phyloP scores from a whole-genome alignment of 2,113 vertebrate species.

The Pachypanchax playfairii region DNA sequence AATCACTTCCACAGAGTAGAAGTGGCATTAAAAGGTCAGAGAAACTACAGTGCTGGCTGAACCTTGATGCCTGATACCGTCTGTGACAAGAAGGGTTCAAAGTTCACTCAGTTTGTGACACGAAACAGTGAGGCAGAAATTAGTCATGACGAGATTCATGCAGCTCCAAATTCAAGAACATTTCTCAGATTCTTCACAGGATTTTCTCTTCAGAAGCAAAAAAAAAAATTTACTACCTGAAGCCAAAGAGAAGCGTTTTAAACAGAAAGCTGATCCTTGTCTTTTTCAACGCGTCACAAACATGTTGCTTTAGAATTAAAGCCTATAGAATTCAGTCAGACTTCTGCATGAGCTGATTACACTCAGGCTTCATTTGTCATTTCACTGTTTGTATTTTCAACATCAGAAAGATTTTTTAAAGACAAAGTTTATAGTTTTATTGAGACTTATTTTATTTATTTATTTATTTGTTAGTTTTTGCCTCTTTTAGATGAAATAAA shows the following conservation, averaged over 20 bases:
- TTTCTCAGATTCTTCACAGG: background rate
- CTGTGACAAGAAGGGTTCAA: constrained; percentile 42
- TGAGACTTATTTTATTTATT: too few relatives aligned
- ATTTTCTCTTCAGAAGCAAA: background rate
- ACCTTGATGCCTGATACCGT: constrained; percentile 51
- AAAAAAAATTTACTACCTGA: background rate
- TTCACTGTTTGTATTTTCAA: too few relatives aligned
- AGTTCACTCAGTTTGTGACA: constrained; percentile 42
- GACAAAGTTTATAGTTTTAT: too few relatives aligned
- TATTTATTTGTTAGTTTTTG: too few relatives aligned
- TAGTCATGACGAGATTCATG: background rate
- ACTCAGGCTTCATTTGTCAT: too few relatives aligned
- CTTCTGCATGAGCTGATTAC: too few relatives aligned
- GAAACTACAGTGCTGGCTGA: constrained; percentile 32
- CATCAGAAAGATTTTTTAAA: too few relatives aligned
- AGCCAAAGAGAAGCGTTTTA: too few relatives aligned
- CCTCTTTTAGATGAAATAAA: too few relatives aligned
- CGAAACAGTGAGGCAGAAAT: background rate
- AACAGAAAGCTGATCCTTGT: background rate
- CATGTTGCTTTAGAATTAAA: too few relatives aligned
- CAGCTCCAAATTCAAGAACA: background rate
- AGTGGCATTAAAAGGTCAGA: constrained; percentile 6
- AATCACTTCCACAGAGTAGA: constrained; percentile 17
- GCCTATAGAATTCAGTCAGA: too few relatives aligned
- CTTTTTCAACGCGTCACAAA: too few relatives aligned